phyloP scores from a whole-genome alignment of 2,888 invertebrate species.

The Chrysopilus asiliformis region DNA sequence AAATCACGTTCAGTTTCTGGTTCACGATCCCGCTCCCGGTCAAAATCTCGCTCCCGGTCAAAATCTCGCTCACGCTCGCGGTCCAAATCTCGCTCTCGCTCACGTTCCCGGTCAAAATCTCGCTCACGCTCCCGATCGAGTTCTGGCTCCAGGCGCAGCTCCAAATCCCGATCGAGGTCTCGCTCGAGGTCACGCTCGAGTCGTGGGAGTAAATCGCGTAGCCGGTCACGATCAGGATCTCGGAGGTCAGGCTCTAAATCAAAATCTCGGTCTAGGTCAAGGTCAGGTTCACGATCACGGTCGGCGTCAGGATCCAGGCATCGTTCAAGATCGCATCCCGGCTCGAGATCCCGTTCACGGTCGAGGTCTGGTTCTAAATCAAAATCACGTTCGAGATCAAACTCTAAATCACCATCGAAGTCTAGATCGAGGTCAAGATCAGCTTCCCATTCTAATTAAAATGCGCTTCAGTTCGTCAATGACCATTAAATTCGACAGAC shows the following conservation, averaged over 20 bases:
- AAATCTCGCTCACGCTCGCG: slow-evolving; percentile 15
- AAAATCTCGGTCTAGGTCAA: slow-evolving; percentile 9
- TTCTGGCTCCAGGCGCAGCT: slow-evolving; percentile 24
- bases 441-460: too few species aligned
- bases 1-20: slow-evolving; percentile 25
- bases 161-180: slow-evolving; percentile 16
- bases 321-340: neutral
- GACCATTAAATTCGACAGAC: too few species aligned
- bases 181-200: slow-evolving; percentile 2
- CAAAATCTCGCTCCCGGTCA: slow-evolving; percentile 10
- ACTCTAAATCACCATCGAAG: too few species aligned
- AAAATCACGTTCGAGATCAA: too few species aligned
- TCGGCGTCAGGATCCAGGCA: slow-evolving; percentile 4
- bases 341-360: slow-evolving; percentile 25
- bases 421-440: too few species aligned
- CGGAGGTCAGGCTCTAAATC: slow-evolving; percentile 27
- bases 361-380: slow-evolving; percentile 30
- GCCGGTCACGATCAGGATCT: slow-evolving; percentile 22
- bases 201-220: slow-evolving; percentile 18
- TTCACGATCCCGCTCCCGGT: slow-evolving; percentile 29
- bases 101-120: slow-evolving; percentile 31
- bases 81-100: slow-evolving; percentile 28
- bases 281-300: slow-evolving; percentile 4
- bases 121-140: slow-evolving; percentile 26
- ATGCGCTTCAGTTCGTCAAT: too few species aligned